These are phyloP conservation scores for Drosophila antonietae DNA, from an alignment of 2,888 invertebrate genomes.

Conservation along the genomic window DNA sequence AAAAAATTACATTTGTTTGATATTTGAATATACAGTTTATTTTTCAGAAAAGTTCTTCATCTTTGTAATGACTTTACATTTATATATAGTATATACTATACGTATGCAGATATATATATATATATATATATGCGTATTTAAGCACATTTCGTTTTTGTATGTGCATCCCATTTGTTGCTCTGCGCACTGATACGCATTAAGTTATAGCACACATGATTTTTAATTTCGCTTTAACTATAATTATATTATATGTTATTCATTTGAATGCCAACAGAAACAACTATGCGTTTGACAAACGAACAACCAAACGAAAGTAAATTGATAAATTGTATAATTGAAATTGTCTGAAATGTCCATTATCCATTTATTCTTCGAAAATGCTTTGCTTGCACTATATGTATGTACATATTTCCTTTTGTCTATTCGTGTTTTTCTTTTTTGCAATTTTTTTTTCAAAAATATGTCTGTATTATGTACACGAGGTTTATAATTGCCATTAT, in stretches of 20 bases:
- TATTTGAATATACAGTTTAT: constrained; percentile 80
- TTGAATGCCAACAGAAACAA: constrained; percentile 39
- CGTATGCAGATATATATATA: constrained; percentile 45
- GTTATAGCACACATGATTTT: constrained; percentile 61
- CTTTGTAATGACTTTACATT: constrained; percentile 68
- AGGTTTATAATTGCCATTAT: constrained; percentile 44
- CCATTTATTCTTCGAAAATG: constrained; percentile 16
- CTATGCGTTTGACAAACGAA: constrained; percentile 43
- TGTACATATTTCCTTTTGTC: constrained; percentile 19
- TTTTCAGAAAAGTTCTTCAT: constrained; percentile 77
- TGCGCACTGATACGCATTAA: constrained; percentile 27
- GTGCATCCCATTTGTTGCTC: constrained; percentile 12
- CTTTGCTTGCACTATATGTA: constrained; percentile 34
- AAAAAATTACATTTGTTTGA: constrained; percentile 32
- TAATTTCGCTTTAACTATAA: constrained; percentile 48
- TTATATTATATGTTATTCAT: constrained; percentile 34
- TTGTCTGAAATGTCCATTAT: constrained; percentile 41
- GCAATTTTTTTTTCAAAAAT: constrained; percentile 54
- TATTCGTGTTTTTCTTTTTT: constrained; percentile 23
- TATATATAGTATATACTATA: constrained; percentile 60
- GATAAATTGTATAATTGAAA: constrained; percentile 13
- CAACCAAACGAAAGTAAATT: constrained; percentile 42
- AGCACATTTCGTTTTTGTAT: constrained; percentile 27
- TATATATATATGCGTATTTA: constrained; percentile 56
- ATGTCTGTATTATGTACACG: constrained; percentile 56